Percentiles rank a stretch among this genome's conserved stretches.
Conservation (phyloP, 2,113 vertebrate genomes). For the Casuarius casuarius region DNA sequence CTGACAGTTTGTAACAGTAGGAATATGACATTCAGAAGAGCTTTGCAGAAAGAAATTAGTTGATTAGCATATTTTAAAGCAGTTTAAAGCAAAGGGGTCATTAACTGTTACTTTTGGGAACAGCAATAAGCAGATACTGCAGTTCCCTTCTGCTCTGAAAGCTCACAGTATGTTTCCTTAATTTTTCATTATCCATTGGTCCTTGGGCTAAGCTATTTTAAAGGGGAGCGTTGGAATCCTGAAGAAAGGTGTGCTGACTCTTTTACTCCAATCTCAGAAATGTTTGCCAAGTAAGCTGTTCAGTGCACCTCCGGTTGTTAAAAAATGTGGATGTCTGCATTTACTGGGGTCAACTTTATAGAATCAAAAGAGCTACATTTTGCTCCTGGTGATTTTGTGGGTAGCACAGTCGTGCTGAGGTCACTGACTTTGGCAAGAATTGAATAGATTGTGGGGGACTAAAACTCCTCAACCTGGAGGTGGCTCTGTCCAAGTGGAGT, state of each 20-base stretch:
- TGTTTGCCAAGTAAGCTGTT: neutral
- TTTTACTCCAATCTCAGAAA: neutral
- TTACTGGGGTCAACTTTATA: neutral
- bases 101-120: neutral
- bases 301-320: accelerated
- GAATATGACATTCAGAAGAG: neutral
- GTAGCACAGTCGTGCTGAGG: neutral
- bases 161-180: neutral
- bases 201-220: neutral
- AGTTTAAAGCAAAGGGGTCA: neutral
- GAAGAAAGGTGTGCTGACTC: no score
- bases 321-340: neutral
- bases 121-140: neutral
- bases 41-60: neutral
- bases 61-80: neutral
- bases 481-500: neutral
- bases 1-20: neutral
- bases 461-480: neutral
- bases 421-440: neutral
- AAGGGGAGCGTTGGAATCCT: neutral
- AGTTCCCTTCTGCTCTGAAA: neutral
- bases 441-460: neutral
- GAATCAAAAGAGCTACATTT: neutral
- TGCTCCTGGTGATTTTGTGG: neutral
- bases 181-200: neutral